Evolutionary conservation across 1,140 invertebrate genomes (phyloP).

Genomic region (Drosophila persimilis): DNA sequence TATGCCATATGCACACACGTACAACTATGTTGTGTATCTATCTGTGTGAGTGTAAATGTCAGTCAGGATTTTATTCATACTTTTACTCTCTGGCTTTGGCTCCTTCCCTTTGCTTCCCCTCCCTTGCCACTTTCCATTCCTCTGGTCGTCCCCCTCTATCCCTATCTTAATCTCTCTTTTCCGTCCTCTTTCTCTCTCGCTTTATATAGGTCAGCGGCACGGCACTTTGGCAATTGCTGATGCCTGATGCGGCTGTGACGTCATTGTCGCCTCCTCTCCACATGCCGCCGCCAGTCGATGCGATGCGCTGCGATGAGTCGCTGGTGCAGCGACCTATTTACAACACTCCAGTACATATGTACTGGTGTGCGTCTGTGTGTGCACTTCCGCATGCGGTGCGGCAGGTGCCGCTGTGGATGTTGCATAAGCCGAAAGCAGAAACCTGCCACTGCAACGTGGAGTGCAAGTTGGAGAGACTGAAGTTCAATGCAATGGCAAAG

Average conservation of each 20-base stretch:
- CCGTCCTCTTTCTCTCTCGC: conserved; percentile 15
- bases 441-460: conserved; percentile 10
- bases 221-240: conserved; percentile 44
- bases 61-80: conserved; percentile 30
- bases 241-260: conserved; percentile 59
- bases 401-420: conserved; percentile 10
- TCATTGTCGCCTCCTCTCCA: conserved; percentile 67
- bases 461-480: conserved; percentile 20
- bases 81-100: not conserved
- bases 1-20: not conserved
- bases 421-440: conserved; percentile 35
- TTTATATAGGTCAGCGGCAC: conserved; percentile 77
- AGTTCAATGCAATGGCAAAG: conserved; percentile 65
- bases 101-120: not conserved
- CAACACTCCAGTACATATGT: conserved; percentile 25
- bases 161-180: not conserved
- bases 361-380: conserved; percentile 1
- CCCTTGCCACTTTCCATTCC: no score
- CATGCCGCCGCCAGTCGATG: conserved; percentile 16
- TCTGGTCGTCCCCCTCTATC: not conserved
- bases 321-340: conserved; percentile 69
- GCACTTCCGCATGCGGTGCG: conserved; percentile 54
- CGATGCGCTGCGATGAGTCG: conserved; percentile 28
- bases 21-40: conserved; percentile 13
- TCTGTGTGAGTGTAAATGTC: conserved; percentile 37